Percentiles rank a stretch among this genome's conserved stretches.
Evolutionary conservation across 2,113 vertebrate species (phyloP).

Genomic region (Chaenogobius annularis): DNA sequence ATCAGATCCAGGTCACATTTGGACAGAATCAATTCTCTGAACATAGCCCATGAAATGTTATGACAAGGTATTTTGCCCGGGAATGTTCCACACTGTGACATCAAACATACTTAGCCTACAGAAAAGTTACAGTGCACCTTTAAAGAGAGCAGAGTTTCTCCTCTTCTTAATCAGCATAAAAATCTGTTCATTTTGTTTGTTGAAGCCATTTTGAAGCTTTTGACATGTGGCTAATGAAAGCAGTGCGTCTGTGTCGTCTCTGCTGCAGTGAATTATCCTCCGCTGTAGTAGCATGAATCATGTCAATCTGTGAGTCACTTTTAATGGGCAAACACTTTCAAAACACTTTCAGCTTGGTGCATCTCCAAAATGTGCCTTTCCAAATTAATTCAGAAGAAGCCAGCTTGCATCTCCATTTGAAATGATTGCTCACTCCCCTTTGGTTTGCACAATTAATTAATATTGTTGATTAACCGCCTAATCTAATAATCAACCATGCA

Average conservation of each 20-base stretch:
- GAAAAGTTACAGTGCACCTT: no score
- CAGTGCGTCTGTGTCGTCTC: background rate
- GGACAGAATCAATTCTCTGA: no score
- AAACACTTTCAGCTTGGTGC: slow-evolving; percentile 1
- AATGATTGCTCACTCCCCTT: slow-evolving; percentile 1
- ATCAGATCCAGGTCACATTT: no score
- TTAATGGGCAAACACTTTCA: slow-evolving; percentile 2
- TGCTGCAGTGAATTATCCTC: background rate
- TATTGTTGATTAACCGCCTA: slow-evolving; percentile 6
- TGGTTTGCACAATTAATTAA: background rate
- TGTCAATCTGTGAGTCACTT: background rate
- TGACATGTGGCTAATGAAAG: slow-evolving; percentile 1
- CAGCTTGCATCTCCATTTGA: background rate
- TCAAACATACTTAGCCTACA: no score
- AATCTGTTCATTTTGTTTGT: slow-evolving; percentile 1
- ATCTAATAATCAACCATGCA: background rate
- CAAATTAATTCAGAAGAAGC: background rate
- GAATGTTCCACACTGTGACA: no score
- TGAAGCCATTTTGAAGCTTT: background rate
- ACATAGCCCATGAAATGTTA: no score
- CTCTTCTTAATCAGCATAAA: background rate
- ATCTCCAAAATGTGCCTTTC: background rate
- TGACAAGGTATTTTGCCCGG: no score
- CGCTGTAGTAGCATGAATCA: background rate
- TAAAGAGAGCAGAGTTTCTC: background rate